Evolutionary conservation across 2,888 invertebrate genomes (phyloP), one percentile per base, ranked within the genome.

Genomic region (Lasioglossum calceatum): DNA sequence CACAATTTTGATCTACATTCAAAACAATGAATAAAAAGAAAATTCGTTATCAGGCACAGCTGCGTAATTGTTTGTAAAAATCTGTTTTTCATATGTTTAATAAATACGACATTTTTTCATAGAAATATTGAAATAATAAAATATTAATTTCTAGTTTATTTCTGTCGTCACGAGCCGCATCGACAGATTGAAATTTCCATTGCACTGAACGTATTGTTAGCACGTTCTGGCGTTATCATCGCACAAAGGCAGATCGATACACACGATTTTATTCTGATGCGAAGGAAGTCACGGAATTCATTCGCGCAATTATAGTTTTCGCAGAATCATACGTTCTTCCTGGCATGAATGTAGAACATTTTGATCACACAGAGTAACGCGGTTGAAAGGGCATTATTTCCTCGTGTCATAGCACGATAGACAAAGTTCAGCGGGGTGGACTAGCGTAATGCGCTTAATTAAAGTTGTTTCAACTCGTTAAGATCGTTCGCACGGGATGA

Each of bases 391-490:
- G 74, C 79, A 82, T 88, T 89, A 89, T 91, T 90, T 92, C 87
- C 91, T 88, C 80, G 87, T 87, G 87, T 80, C 78, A 73, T 86
- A 79, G 79, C 72, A 77, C 83, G 90, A 88, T 89, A 90, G 89
- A 84, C 90, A 91, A 92, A 92, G 92, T 93, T 93, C 91, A 93
- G 90, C 91, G 88, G 87, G 89, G 88, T 89, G 86, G 89, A 87
- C 91, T 85, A 89, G 88, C 92, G 91, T 94, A 94, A 95, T 93
- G 92, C 92, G 92, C 93, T 94, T 94, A 94, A 95, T 95, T 95
- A 94, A 94, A 95, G 93, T 95, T 94, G 93, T 95, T 95, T 94
- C 93, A 94, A 94, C 94, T 95, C 93, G 95, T 95, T 95, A 94
- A 95, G 94, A 94, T 93, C 90, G 92, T 94, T 94, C 93, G 92